Evolutionary conservation across 2,888 invertebrate species (phyloP).

Genomic region (Pegoplata infirma): DNA sequence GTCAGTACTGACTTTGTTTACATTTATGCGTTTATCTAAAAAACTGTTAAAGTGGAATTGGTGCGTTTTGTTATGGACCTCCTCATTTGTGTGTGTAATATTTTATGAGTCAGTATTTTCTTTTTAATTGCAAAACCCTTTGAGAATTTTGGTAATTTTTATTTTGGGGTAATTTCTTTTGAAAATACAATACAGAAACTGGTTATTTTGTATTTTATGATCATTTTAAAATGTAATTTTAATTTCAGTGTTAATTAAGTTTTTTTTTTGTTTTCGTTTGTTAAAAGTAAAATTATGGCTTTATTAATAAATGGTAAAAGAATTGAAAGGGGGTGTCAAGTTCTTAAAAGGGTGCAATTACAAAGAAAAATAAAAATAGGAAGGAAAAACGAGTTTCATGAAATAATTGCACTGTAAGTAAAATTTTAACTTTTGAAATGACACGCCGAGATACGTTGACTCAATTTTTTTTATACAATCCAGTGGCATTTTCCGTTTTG

Average conservation of each 20-base stretch:
- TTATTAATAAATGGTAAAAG: background rate
- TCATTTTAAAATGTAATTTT: constrained; percentile 43
- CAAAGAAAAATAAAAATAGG: no score
- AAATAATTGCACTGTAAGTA: no score
- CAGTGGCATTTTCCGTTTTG: no score
- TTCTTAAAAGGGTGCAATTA: background rate
- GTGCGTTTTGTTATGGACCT: no score
- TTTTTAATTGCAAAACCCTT: constrained; percentile 27
- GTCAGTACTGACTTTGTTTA: no score
- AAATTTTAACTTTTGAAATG: no score
- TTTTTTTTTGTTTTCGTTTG: background rate
- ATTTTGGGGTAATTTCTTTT: background rate
- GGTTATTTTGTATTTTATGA: constrained; percentile 26
- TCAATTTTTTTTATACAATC: no score
- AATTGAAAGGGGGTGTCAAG: constrained; percentile 46
- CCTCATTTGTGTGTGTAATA: no score
- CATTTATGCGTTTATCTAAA: no score
- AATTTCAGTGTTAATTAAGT: constrained; percentile 58
- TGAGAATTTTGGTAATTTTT: constrained; percentile 12
- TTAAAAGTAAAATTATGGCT: constrained; percentile 30
- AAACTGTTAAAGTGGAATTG: no score
- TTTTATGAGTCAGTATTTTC: constrained; percentile 13
- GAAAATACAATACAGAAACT: background rate
- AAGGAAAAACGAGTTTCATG: no score
- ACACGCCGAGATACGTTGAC: no score